These are phyloP conservation scores for Syrphus vitripennis DNA, from an alignment of 2,888 invertebrate genomes.

Conservation along the genomic window DNA sequence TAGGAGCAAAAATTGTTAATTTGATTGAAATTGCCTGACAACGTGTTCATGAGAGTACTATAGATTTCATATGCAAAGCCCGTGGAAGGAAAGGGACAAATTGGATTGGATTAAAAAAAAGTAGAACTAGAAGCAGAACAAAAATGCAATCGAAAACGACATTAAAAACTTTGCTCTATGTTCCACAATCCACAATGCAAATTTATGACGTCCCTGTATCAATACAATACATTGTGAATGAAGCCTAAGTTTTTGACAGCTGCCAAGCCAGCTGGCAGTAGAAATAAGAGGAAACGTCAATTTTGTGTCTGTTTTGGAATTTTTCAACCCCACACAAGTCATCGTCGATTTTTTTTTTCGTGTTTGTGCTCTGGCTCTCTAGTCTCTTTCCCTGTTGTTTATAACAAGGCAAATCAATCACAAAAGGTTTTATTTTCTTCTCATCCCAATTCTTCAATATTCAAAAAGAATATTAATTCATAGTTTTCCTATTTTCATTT, in stretches of 20 bases:
- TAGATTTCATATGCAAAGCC: no score
- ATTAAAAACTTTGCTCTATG: no score
- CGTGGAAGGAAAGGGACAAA: no score
- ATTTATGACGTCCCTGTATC: neutral
- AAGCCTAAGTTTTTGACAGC: neutral
- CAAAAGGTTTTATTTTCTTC: constrained; percentile 7
- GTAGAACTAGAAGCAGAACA: no score
- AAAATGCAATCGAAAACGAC: no score
- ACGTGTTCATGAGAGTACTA: no score
- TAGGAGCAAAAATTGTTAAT: no score
- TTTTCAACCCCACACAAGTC: constrained; percentile 25
- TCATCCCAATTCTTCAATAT: neutral
- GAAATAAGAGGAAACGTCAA: constrained; percentile 39
- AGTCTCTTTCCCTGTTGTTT: constrained; percentile 32
- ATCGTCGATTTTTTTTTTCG: constrained; percentile 30
- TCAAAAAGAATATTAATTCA: neutral
- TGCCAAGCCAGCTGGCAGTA: neutral
- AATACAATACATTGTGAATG: neutral
- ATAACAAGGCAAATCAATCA: constrained; percentile 10
- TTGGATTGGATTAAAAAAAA: no score
- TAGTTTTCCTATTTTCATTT: neutral
- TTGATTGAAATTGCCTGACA: no score
- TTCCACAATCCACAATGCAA: no score
- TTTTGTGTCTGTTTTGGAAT: constrained; percentile 36
- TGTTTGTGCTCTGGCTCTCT: neutral